Conservation (phyloP, 1,140 invertebrate species). For the Brachionus manjavacas region DNA sequence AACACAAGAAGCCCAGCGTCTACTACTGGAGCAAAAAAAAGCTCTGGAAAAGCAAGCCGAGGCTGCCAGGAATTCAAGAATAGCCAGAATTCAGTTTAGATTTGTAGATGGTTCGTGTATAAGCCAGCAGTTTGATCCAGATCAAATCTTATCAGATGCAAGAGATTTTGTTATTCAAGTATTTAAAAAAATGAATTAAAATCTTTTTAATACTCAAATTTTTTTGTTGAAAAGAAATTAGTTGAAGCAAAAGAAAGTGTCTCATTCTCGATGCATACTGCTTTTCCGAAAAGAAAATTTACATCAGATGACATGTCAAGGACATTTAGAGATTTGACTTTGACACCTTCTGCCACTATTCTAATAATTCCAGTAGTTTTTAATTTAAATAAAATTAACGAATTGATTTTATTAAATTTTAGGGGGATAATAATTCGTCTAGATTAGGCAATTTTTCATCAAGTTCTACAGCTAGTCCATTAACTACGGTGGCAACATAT, state of each 20-base stretch:
- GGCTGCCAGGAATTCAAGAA: conserved; percentile 51
- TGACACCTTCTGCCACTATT: conserved; percentile 73
- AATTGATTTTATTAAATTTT: neutral
- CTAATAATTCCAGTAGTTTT: conserved; percentile 67
- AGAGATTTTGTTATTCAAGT: conserved; percentile 62
- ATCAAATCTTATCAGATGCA: conserved; percentile 61
- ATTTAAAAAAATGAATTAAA: conserved; percentile 39
- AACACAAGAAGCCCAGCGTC: neutral
- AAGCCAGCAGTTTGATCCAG: conserved; percentile 64
- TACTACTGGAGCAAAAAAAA: conserved; percentile 44
- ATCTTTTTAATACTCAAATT: neutral
- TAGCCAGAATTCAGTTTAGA: conserved; percentile 73
- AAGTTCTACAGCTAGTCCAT: neutral
- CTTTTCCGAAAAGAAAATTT: conserved; percentile 73
- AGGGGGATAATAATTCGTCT: neutral
- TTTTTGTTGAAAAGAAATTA: conserved; percentile 34
- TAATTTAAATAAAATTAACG: too few species aligned
- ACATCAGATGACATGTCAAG: conserved; percentile 62
- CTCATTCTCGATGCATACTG: conserved; percentile 68
- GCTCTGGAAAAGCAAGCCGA: conserved; percentile 48
- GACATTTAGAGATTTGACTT: conserved; percentile 66
- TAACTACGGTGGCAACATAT: neutral
- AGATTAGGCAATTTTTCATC: neutral
- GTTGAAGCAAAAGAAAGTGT: conserved; percentile 50
- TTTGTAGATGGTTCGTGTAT: conserved; percentile 70